A percentile compares a stretch with the other conserved stretches of the same genome.
phyloP scores from a whole-genome alignment of 2,113 vertebrate species.

The Strix aluco region DNA sequence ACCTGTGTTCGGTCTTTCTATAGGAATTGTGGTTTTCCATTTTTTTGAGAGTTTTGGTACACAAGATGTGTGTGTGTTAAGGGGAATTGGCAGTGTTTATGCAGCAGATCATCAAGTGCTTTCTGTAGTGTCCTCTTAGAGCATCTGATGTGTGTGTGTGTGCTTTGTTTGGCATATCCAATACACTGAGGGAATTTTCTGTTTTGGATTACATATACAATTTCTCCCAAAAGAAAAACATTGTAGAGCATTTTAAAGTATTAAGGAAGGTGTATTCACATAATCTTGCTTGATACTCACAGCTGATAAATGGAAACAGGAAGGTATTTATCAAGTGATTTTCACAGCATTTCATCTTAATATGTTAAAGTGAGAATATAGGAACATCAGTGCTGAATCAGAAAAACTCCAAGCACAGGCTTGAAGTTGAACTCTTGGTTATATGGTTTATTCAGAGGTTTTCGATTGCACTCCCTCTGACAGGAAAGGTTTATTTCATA shows the following conservation, averaged over 20 bases:
- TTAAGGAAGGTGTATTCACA: neutral
- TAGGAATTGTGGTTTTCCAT: neutral
- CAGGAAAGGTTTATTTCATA: neutral
- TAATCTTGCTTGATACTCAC: neutral
- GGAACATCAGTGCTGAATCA: neutral
- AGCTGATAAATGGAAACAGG: neutral
- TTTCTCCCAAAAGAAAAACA: neutral
- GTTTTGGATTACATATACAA: neutral
- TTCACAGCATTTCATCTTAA: neutral
- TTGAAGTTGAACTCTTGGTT: neutral
- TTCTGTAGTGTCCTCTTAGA: neutral
- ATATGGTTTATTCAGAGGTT: neutral
- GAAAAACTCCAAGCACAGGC: neutral
- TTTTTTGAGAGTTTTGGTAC: neutral
- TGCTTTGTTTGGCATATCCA: neutral
- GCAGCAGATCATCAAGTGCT: neutral
- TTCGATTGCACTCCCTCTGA: neutral
- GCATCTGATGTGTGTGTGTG: neutral
- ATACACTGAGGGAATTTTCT: neutral
- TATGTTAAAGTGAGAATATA: neutral
- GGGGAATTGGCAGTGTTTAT: neutral
- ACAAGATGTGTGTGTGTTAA: neutral
- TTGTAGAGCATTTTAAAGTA: neutral
- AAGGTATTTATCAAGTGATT: neutral
- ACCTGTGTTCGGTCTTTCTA: neutral